Evolutionary conservation across 2,797 vertebrate species (phyloP).

Genomic region (Coilia nasus): DNA sequence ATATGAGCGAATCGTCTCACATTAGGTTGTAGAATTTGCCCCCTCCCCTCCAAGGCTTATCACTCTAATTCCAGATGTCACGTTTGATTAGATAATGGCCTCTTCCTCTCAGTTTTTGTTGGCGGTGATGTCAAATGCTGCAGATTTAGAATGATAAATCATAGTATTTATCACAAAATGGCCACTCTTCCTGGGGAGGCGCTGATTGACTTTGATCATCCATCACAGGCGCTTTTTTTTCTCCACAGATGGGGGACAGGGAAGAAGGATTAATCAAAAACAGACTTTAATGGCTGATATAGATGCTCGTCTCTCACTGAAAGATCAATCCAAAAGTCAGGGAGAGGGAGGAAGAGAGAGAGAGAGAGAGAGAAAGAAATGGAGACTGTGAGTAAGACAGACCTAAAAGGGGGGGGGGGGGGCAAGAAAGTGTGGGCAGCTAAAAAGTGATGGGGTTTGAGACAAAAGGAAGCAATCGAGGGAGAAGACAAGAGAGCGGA

Average conservation of each 20-base stretch:
- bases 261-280: constrained; percentile 33
- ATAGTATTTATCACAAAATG: constrained; percentile 26
- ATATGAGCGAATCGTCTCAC: constrained; percentile 13
- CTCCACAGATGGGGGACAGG: constrained; percentile 8
- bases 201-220: constrained; percentile 30
- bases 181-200: constrained; percentile 9
- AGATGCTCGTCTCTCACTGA: background rate
- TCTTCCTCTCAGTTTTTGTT: constrained; percentile 10
- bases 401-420: background rate
- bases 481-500: background rate
- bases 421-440: background rate
- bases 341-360: background rate
- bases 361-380: background rate
- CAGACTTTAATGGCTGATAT: constrained; percentile 28
- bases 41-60: constrained; percentile 20
- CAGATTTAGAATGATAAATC: constrained; percentile 9
- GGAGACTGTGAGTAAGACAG: background rate
- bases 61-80: constrained; percentile 25
- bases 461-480: background rate
- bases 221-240: constrained; percentile 19
- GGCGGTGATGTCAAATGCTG: constrained; percentile 5
- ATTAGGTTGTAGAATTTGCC: constrained; percentile 11
- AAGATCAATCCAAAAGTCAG: constrained; percentile 22
- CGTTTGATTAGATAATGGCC: constrained; percentile 24
- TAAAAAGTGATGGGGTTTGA: background rate